Conservation (phyloP, 1,140 invertebrate species). For the Magallana ariakensis region DNA sequence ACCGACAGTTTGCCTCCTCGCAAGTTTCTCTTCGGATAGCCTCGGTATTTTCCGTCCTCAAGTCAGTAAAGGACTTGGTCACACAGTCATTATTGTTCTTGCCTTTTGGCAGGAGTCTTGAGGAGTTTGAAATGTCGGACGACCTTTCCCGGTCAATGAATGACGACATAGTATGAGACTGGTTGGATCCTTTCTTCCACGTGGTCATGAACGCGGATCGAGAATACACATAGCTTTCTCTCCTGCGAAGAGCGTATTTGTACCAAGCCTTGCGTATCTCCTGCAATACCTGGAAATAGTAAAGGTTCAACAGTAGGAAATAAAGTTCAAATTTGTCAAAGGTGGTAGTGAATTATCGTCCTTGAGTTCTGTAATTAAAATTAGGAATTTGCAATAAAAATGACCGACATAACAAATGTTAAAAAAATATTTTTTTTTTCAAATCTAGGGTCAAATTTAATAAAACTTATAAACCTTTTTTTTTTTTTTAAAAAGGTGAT, state of each 20-base stretch:
- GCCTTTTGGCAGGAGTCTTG: neutral
- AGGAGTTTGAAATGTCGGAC: neutral
- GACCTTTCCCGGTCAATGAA: neutral
- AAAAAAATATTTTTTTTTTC: too few species aligned
- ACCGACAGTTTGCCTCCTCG: slow-evolving; percentile 20
- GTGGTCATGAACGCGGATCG: slow-evolving; percentile 52
- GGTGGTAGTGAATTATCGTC: too few species aligned
- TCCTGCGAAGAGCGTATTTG: slow-evolving; percentile 55
- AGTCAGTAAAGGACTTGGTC: neutral
- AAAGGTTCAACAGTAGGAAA: neutral
- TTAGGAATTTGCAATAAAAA: too few species aligned
- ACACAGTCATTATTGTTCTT: slow-evolving; percentile 34
- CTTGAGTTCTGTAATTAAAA: too few species aligned
- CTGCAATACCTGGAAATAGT: slow-evolving; percentile 40
- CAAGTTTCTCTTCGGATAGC: neutral
- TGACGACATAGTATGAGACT: slow-evolving; percentile 7
- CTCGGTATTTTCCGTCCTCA: neutral
- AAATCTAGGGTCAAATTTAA: too few species aligned
- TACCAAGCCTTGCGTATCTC: slow-evolving; percentile 52
- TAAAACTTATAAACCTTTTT: too few species aligned
- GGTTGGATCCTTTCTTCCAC: slow-evolving; percentile 39
- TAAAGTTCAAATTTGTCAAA: too few species aligned
- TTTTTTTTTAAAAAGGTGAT: too few species aligned
- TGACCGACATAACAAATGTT: too few species aligned
- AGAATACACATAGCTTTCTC: slow-evolving; percentile 53